Base-by-base conservation (phyloP, 2,888 invertebrate genomes). In the Drosophila helvetica region DNA sequence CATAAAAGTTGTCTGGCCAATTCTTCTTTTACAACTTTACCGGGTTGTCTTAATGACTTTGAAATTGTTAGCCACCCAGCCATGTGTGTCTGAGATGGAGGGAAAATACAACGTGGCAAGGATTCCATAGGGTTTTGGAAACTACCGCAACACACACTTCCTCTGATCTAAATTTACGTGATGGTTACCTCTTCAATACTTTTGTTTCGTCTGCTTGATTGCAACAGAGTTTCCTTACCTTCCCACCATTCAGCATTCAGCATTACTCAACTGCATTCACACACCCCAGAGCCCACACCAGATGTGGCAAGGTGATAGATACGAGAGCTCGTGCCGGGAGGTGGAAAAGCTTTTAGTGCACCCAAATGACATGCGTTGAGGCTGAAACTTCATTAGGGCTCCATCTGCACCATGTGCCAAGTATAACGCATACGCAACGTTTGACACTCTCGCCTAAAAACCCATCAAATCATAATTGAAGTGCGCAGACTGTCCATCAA, bases 11-110 rank as follows among this genome's bases (percentile, higher is more conserved):
- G 30, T 22, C 5, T 18, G 55, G 61, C 61, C 62, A 62, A 61
- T 68, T 43, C 27, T 15, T 38, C 15, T 15, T 7, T 38, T 33
- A 56, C 51, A 72, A 63, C 68, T 55, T 68, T 48, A 55, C 69
- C 70, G 56, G 17, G 58, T 58, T 64, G 58, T 79, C 82, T 81
- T 86, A 86, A 83, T 86, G 82, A 81, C 85, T 86, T 84, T 77
- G 67, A 84, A 84, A n/a, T 38, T 2, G 74, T 70, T 65, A 2
- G 38, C 6, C 15, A 15, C 6, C 22, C 38, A n/a, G 45, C 38
- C 70, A 68, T 48, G 59, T 60, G 52, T 68, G 59, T 47, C 59
- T 33, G 33, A 33, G 38, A 38, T 15, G 38, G 6, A 38, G 43
- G 51, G 33, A 42, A 53, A 10, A 45, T 18, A 19, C 46, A 54